A percentile compares a stretch with the other conserved stretches of the same genome.
These are phyloP conservation scores for Melanotaenia pygmaea DNA, from an alignment of 2,797 vertebrate genomes.

Conservation along the genomic window DNA sequence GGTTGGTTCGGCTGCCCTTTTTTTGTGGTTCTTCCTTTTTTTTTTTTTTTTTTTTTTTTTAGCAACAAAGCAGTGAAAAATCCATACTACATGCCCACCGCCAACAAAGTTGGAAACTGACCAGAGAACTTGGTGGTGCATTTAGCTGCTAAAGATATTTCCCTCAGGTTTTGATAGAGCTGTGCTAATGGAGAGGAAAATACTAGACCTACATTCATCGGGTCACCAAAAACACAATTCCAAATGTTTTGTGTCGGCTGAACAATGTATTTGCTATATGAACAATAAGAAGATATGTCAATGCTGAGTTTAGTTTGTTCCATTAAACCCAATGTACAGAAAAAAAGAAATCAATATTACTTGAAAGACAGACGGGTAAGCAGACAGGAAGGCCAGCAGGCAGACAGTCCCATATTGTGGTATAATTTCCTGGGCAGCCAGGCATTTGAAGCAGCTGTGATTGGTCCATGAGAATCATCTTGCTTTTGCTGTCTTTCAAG, in stretches of 20 bases:
- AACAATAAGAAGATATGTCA: conserved; percentile 10
- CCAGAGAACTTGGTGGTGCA: conserved; percentile 3
- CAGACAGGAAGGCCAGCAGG: conserved; percentile 2
- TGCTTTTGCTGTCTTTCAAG: conserved; percentile 42
- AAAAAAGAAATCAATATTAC: conserved; percentile 2
- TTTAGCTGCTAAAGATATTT: conserved; percentile 16
- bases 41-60: conserved; percentile 11
- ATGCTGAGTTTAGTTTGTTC: background rate
- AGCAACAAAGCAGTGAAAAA: conserved; percentile 9
- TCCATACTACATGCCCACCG: background rate
- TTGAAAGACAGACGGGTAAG: conserved; percentile 19
- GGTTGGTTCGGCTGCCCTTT: too few relatives aligned
- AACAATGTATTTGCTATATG: conserved; percentile 9
- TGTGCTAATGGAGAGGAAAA: conserved; percentile 4
- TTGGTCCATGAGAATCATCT: conserved; percentile 35
- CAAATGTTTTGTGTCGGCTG: background rate
- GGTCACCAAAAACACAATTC: background rate
- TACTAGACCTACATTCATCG: background rate
- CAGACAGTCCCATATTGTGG: conserved; percentile 1
- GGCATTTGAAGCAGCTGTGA: conserved; percentile 45
- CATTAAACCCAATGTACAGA: background rate
- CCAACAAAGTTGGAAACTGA: conserved; percentile 13
- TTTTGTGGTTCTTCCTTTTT: too few relatives aligned
- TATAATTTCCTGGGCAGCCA: conserved; percentile 23
- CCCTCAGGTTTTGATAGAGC: conserved; percentile 8